Conservation (phyloP, 1,140 invertebrate species). For the Eulimnadia texana region DNA sequence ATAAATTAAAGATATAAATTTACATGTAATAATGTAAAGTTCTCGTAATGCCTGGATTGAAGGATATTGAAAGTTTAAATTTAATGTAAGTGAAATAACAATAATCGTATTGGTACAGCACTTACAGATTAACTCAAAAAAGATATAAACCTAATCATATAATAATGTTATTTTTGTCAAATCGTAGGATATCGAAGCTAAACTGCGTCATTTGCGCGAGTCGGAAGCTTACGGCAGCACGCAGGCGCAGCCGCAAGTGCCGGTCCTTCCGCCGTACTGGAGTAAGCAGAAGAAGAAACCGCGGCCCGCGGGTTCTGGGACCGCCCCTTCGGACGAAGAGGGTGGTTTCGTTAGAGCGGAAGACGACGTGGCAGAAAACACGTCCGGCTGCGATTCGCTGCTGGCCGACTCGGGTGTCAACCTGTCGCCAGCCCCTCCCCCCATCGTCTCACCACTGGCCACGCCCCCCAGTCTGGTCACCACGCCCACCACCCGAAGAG, state of each 20-base stretch:
- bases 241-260: conserved; percentile 17
- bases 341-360: conserved; percentile 16
- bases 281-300: conserved; percentile 23
- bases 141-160: too few relatives aligned
- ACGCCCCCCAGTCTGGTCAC: background rate
- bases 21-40: too few relatives aligned
- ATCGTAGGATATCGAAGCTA: conserved; percentile 11
- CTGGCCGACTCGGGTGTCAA: conserved; percentile 10
- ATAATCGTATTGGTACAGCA: too few relatives aligned
- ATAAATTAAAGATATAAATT: too few relatives aligned
- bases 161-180: too few relatives aligned
- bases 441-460: background rate
- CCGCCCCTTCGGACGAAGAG: conserved; percentile 19
- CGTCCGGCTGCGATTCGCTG: conserved; percentile 1
- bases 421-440: conserved; percentile 9
- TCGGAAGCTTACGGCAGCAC: conserved; percentile 9
- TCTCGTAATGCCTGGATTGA: too few relatives aligned
- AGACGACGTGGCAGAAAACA: conserved; percentile 10
- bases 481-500: background rate
- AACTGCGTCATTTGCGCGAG: conserved; percentile 8
- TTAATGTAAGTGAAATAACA: too few relatives aligned
- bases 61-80: too few relatives aligned
- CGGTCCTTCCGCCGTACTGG: conserved; percentile 2
- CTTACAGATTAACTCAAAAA: too few relatives aligned
- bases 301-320: conserved; percentile 20